Percentiles rank a stretch among this genome's conserved stretches.
Conservation (phyloP, 1,140 invertebrate species). For the Chironomus striatipennis region DNA sequence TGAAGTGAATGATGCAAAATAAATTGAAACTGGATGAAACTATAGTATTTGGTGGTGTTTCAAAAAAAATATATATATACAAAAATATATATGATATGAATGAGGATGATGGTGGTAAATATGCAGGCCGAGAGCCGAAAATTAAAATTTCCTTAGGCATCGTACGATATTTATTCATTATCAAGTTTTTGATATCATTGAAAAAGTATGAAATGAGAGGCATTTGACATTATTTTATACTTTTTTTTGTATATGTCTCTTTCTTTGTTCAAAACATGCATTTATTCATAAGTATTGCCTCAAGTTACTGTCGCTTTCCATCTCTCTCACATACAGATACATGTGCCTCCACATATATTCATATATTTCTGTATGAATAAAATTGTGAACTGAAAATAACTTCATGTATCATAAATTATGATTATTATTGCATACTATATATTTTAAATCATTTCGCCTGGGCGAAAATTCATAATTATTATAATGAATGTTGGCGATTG, state of each 20-base stretch:
- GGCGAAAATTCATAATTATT: slow-evolving; percentile 14
- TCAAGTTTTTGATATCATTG: neutral
- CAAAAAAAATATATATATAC: too few species aligned
- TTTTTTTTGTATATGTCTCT: neutral
- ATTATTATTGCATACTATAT: neutral
- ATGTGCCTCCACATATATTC: neutral
- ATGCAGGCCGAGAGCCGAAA: neutral
- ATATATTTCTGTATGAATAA: neutral
- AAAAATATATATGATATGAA: too few species aligned
- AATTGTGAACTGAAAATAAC: neutral
- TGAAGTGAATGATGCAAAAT: slow-evolving; percentile 10
- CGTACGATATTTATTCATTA: slow-evolving; percentile 13
- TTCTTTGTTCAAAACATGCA: neutral
- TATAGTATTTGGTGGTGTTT: neutral
- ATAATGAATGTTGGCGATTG: neutral
- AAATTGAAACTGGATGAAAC: slow-evolving; percentile 2
- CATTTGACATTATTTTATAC: slow-evolving; percentile 8
- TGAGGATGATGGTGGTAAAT: neutral
- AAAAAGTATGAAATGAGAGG: too few species aligned
- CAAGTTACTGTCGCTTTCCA: neutral
- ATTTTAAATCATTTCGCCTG: slow-evolving; percentile 13
- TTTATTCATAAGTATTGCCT: slow-evolving; percentile 2
- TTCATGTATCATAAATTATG: slow-evolving; percentile 14
- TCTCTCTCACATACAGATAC: neutral
- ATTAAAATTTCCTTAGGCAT: neutral